Conservation (phyloP, 2,888 invertebrate genomes). For the Epistrophe grossulariae region DNA sequence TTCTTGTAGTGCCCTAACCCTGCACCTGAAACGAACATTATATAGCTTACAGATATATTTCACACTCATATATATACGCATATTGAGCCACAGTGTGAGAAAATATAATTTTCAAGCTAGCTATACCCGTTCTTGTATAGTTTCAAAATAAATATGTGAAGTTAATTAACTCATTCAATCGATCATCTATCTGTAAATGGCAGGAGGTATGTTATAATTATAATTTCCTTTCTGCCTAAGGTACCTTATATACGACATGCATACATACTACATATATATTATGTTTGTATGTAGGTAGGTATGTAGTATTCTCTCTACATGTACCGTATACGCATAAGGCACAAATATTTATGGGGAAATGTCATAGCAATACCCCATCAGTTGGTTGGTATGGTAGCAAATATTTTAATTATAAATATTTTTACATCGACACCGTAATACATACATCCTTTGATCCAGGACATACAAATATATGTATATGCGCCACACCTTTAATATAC, state of each 20-base stretch:
- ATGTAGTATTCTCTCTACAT: neutral
- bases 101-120: conserved; percentile 17
- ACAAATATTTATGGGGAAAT: conserved; percentile 3
- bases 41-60: neutral
- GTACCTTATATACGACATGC: neutral
- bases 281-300: neutral
- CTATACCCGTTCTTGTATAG: neutral
- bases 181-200: conserved; percentile 11
- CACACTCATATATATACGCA: neutral
- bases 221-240: conserved; percentile 23
- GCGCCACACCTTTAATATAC: neutral
- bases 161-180: conserved; percentile 61
- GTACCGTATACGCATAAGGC: neutral
- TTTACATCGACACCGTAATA: neutral
- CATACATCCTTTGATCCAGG: neutral
- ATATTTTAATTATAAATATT: conserved; percentile 21
- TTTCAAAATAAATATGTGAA: conserved; percentile 36
- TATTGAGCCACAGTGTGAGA: neutral
- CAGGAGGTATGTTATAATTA: conserved; percentile 40
- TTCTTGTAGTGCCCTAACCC: neutral
- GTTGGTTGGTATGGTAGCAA: neutral
- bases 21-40: neutral
- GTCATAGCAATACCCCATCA: neutral
- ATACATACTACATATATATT: no score
- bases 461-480: neutral